Percentiles rank a stretch among this genome's conserved stretches.
Conservation (phyloP, 2,888 invertebrate genomes). For the Ethmia dodecea region DNA sequence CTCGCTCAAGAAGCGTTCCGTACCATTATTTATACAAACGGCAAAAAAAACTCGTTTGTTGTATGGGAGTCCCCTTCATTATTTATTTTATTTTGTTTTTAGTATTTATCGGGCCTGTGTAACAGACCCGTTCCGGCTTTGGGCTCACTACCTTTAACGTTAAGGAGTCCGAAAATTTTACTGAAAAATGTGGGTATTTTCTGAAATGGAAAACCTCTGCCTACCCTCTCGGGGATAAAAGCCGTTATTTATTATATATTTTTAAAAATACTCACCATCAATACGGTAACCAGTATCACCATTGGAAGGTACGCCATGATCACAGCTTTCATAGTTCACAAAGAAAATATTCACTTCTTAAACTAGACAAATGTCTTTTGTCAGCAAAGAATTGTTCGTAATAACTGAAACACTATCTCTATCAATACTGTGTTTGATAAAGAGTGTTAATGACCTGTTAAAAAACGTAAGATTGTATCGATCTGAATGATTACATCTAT, state of each 20-base stretch:
- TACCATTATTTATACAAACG: too few species aligned
- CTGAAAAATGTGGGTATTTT: too few species aligned
- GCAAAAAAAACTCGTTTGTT: too few species aligned
- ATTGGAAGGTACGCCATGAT: conserved; percentile 39
- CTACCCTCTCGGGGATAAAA: too few species aligned
- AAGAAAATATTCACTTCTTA: conserved; percentile 45
- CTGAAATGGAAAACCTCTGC: too few species aligned
- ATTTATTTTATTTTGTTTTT: too few species aligned
- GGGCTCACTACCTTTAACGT: too few species aligned
- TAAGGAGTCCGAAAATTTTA: too few species aligned
- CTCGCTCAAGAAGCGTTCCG: too few species aligned
- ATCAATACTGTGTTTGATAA: conserved; percentile 25
- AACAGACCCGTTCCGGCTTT: too few species aligned
- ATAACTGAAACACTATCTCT: conserved; percentile 24
- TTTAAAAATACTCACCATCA: background rate
- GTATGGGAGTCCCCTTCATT: too few species aligned
- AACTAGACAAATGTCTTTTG: conserved; percentile 54
- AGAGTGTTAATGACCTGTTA: conserved; percentile 25
- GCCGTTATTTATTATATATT: background rate
- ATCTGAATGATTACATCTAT: background rate
- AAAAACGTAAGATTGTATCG: conserved; percentile 2
- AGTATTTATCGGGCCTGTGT: too few species aligned
- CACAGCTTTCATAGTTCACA: conserved; percentile 23
- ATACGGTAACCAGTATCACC: conserved; percentile 27
- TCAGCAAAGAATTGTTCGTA: conserved; percentile 49